Evolutionary conservation across 2,113 vertebrate species (phyloP).

Genomic region (Ptilorrhoa leucosticta): DNA sequence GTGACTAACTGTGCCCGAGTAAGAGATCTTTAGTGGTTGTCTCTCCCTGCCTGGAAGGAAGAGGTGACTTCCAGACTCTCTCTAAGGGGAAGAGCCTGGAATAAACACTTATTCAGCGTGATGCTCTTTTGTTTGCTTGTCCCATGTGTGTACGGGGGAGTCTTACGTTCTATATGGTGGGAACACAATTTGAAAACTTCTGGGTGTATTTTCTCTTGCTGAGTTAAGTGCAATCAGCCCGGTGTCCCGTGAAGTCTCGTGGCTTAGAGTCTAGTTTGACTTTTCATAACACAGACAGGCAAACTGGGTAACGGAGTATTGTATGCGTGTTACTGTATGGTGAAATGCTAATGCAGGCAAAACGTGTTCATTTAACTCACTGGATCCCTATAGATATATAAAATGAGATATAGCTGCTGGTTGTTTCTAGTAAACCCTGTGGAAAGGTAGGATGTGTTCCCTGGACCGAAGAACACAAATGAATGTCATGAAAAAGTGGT

Average conservation of each 20-base stretch:
- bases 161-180: fast-evolving
- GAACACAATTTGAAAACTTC: neutral
- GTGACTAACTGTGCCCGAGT: neutral
- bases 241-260: neutral
- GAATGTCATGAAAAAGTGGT: neutral
- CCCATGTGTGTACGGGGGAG: neutral
- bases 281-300: neutral
- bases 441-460: neutral
- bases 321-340: neutral
- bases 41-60: neutral
- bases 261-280: neutral
- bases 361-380: neutral
- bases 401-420: neutral
- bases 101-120: neutral
- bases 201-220: neutral
- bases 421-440: neutral
- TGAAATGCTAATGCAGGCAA: slow-evolving; percentile 13
- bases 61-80: slow-evolving; percentile 4
- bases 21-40: neutral
- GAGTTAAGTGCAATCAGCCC: neutral
- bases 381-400: neutral
- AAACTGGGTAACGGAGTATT: slow-evolving; percentile 19
- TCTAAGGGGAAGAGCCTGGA: neutral
- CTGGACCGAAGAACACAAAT: neutral
- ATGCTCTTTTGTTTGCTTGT: neutral